phyloP scores from a whole-genome alignment of 2,113 vertebrate genomes.

The Apaloderma vittatum region DNA sequence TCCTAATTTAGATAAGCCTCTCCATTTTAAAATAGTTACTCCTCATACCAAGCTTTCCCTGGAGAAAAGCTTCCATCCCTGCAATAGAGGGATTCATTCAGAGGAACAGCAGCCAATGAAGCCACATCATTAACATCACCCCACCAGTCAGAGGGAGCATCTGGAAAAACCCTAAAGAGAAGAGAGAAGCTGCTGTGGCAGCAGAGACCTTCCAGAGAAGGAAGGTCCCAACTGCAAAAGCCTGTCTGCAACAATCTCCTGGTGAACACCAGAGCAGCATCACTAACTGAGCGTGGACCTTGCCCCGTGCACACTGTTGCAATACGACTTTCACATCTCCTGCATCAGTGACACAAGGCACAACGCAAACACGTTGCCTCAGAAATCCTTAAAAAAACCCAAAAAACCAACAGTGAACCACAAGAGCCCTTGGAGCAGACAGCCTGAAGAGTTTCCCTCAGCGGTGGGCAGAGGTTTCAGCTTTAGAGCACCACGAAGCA shows the following conservation, averaged over 20 bases:
- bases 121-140: neutral
- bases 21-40: neutral
- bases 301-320: neutral
- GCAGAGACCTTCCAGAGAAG: neutral
- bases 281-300: neutral
- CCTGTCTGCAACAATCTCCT: neutral
- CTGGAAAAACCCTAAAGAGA: neutral
- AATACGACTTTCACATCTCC: neutral
- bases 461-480: neutral
- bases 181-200: neutral
- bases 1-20: neutral
- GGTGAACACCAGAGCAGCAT: neutral
- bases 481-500: neutral
- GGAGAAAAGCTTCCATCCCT: neutral
- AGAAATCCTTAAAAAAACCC: neutral
- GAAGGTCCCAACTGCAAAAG: neutral
- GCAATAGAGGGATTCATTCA: neutral
- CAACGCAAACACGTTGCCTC: neutral
- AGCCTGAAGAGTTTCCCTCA: neutral
- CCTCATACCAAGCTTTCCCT: neutral
- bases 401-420: neutral
- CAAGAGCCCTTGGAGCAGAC: neutral
- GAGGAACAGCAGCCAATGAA: neutral
- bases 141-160: neutral
- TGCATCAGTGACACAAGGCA: neutral